These are phyloP conservation scores for human (Homo sapiens) DNA, from an alignment of 2,113 vertebrate species.

Conservation along the genomic window DNA sequence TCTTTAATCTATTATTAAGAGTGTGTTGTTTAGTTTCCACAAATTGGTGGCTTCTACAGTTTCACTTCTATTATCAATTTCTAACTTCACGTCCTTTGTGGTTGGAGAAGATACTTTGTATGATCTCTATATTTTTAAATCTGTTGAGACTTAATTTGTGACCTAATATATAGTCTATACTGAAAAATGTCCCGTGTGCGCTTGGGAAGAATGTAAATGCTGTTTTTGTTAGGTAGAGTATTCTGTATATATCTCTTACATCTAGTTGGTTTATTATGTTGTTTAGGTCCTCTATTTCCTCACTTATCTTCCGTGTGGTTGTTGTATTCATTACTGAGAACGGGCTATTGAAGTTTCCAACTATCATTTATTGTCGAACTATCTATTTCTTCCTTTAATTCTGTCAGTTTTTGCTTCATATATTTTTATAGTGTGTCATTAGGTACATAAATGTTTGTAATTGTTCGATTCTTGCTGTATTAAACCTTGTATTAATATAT, in stretches of 20 bases:
- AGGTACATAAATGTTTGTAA: neutral
- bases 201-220: neutral
- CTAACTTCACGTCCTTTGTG: neutral
- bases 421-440: neutral
- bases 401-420: neutral
- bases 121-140: neutral
- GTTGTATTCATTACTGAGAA: neutral
- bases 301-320: neutral
- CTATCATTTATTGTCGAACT: neutral
- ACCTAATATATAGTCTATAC: neutral
- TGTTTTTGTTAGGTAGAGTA: neutral
- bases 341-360: neutral
- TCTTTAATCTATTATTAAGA: neutral
- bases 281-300: neutral
- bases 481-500: neutral
- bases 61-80: neutral
- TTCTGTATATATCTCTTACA: neutral
- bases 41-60: neutral
- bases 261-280: neutral
- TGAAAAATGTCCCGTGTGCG: neutral
- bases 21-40: neutral
- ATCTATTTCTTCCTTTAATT: neutral
- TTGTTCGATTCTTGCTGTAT: neutral
- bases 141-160: neutral
- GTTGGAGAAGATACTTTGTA: neutral